Evolutionary conservation across 2,113 vertebrate species (phyloP).

Genomic region (Lycaon pictus): DNA sequence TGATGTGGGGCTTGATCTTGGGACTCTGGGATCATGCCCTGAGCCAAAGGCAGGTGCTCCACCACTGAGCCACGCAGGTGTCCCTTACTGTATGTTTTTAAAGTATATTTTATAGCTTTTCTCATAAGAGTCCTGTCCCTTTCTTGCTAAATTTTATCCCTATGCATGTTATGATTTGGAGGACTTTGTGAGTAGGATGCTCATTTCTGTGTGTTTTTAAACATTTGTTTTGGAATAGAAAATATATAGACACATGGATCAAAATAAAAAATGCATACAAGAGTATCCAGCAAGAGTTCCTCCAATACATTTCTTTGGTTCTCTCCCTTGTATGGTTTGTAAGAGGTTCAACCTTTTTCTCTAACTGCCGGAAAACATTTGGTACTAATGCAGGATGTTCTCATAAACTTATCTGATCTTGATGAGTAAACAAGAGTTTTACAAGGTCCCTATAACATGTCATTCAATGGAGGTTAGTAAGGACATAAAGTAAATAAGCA

Average conservation of each 20-base stretch:
- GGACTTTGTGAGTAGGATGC: not conserved
- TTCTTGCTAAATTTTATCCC: slow-evolving; percentile 11
- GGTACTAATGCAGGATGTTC: not conserved
- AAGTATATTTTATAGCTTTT: slow-evolving; percentile 22
- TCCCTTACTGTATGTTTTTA: not conserved
- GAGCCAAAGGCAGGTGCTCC: no score
- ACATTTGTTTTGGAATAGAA: not conserved
- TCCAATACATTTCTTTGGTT: not conserved
- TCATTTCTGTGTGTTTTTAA: not conserved
- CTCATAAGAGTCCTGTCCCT: not conserved
- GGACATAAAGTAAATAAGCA: not conserved
- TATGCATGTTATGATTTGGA: not conserved
- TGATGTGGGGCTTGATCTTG: no score
- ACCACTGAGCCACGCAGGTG: no score
- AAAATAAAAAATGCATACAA: not conserved
- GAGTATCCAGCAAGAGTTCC: not conserved
- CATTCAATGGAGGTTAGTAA: not conserved
- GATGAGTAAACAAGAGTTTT: slow-evolving; percentile 7
- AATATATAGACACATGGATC: not conserved
- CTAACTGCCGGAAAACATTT: not conserved
- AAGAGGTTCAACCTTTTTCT: not conserved
- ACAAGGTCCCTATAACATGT: slow-evolving; percentile 16
- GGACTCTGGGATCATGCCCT: no score
- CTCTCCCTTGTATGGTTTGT: not conserved
- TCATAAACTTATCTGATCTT: not conserved